Conservation (phyloP, 2,797 vertebrate genomes). For the Peromyscus nudipes region DNA sequence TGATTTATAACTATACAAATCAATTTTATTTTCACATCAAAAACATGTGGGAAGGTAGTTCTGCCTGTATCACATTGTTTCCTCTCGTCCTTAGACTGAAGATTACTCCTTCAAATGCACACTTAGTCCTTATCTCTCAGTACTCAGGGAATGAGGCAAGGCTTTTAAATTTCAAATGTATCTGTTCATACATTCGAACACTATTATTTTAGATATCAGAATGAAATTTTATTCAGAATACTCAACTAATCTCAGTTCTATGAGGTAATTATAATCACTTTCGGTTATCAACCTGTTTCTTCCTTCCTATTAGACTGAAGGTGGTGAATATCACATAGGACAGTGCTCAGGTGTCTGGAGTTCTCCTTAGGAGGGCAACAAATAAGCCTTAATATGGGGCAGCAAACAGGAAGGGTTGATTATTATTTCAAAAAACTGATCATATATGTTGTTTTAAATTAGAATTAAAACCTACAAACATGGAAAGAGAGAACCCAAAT, state of each 20-base stretch:
- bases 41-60: background rate
- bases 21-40: background rate
- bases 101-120: background rate
- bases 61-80: background rate
- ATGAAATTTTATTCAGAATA: background rate
- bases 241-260: background rate
- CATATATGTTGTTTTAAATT: background rate
- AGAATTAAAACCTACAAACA: background rate
- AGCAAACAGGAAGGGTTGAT: background rate
- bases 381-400: background rate
- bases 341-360: background rate
- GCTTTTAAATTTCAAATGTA: background rate
- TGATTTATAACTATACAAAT: background rate
- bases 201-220: background rate
- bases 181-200: background rate
- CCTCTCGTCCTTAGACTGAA: background rate
- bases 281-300: background rate
- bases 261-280: background rate
- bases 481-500: background rate
- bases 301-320: background rate
- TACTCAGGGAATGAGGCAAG: background rate
- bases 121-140: background rate
- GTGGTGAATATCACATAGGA: background rate
- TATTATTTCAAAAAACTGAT: background rate
- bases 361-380: background rate